A percentile compares a stretch with the other conserved stretches of the same genome.
These are phyloP conservation scores for Brachionus rotundiformis DNA, from an alignment of 1,140 invertebrate species.

Conservation along the genomic window DNA sequence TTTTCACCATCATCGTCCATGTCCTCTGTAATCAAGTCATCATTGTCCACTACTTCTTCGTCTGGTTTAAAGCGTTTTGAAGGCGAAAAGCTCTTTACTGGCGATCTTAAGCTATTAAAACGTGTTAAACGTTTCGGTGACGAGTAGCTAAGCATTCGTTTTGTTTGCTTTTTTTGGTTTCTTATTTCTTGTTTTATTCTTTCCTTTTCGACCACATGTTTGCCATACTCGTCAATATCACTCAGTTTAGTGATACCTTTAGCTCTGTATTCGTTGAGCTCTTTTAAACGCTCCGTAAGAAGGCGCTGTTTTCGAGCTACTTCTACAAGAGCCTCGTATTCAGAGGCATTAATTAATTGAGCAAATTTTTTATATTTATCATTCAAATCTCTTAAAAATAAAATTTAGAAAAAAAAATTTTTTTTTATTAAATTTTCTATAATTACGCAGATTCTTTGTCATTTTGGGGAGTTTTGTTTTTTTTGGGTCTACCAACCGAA, in stretches of 20 bases:
- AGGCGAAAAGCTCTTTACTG: neutral
- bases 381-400: slow-evolving; percentile 62
- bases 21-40: neutral
- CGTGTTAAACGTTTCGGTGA: slow-evolving; percentile 41
- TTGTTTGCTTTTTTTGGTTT: slow-evolving; percentile 14
- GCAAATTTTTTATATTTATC: slow-evolving; percentile 80
- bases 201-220: slow-evolving; percentile 5
- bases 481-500: slow-evolving; percentile 65
- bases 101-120: neutral
- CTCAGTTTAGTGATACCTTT: slow-evolving; percentile 62
- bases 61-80: slow-evolving; percentile 25
- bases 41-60: neutral
- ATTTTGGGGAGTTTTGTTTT: slow-evolving; percentile 71
- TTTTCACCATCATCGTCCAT: slow-evolving; percentile 29
- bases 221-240: slow-evolving; percentile 55
- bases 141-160: neutral
- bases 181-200: slow-evolving; percentile 6
- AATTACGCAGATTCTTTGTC: slow-evolving; percentile 56
- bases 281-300: slow-evolving; percentile 76
- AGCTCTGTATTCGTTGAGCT: slow-evolving; percentile 70
- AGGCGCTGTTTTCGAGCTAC: slow-evolving; percentile 75
- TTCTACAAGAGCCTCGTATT: slow-evolving; percentile 76
- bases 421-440: slow-evolving; percentile 51
- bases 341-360: slow-evolving; percentile 80
- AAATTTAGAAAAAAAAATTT: slow-evolving; percentile 55